These are phyloP conservation scores for Platygyra sinensis DNA, from an alignment of 64 coral and sea anemone genomes.

Conservation along the genomic window DNA sequence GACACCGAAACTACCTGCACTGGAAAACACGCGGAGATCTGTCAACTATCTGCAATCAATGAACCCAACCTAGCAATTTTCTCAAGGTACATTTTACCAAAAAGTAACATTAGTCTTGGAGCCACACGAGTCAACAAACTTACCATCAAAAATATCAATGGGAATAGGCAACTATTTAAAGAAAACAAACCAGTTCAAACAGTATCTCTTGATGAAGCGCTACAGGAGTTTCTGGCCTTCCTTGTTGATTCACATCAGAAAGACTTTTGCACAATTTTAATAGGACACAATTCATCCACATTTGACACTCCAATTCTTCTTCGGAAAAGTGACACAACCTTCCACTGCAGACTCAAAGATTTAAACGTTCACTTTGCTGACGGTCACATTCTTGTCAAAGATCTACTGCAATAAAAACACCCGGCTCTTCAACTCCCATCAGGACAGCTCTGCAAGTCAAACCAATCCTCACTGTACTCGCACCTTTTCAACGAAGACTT, in stretches of 20 bases:
- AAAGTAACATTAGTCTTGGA: not conserved
- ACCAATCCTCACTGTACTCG: too few species aligned
- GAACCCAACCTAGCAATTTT: not conserved
- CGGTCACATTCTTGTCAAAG: too few species aligned
- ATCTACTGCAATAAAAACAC: too few species aligned
- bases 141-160: slow-evolving; percentile 36
- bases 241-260: not conserved
- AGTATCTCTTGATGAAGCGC: slow-evolving; percentile 3
- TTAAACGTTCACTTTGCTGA: too few species aligned
- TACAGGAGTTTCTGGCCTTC: not conserved
- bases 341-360: too few species aligned
- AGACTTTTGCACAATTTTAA: too few species aligned
- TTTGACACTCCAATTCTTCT: too few species aligned
- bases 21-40: slow-evolving; percentile 19
- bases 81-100: slow-evolving; percentile 51
- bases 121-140: slow-evolving; percentile 62
- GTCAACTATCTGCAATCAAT: slow-evolving; percentile 4
- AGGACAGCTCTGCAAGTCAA: too few species aligned
- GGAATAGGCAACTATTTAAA: slow-evolving; percentile 23
- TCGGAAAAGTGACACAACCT: too few species aligned
- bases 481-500: too few species aligned
- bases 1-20: not conserved
- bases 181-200: slow-evolving; percentile 31
- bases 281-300: too few species aligned
- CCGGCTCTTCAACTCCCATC: too few species aligned